A percentile compares a stretch with the other conserved stretches of the same genome.
These are phyloP conservation scores for Linurgus olivaceus DNA, from an alignment of 2,797 vertebrate species.

Conservation along the genomic window DNA sequence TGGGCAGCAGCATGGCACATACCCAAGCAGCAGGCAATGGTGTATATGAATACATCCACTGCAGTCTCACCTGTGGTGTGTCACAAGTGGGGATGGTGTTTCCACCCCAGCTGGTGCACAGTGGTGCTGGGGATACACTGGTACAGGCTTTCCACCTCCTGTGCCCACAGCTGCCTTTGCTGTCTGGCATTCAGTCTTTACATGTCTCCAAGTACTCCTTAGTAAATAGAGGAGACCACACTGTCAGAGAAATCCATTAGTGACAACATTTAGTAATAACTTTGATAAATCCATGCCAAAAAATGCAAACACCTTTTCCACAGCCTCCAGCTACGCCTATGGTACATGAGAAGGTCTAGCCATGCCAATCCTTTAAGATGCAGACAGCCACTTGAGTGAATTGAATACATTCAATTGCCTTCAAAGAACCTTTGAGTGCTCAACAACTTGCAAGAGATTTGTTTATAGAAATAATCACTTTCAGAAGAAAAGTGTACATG, in stretches of 20 bases:
- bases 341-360: not conserved
- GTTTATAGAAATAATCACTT: slow-evolving; percentile 10
- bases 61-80: not conserved
- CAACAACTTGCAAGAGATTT: not conserved
- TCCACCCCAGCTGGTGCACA: not conserved
- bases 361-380: not conserved
- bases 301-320: not conserved
- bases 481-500: not conserved
- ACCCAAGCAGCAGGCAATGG: not conserved
- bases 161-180: not conserved
- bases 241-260: not conserved
- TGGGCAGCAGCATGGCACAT: not conserved
- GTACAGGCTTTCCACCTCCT: not conserved
- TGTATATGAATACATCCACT: not conserved
- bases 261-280: not conserved
- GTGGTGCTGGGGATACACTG: not conserved
- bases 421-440: not conserved
- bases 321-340: not conserved
- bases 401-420: not conserved
- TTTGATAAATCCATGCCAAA: not conserved
- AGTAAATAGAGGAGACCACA: not conserved
- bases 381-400: not conserved
- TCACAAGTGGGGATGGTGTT: not conserved
- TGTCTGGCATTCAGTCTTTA: not conserved
- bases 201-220: not conserved